These are phyloP conservation scores for Tetranychus piercei DNA, from an alignment of 2,888 invertebrate species.

Conservation along the genomic window DNA sequence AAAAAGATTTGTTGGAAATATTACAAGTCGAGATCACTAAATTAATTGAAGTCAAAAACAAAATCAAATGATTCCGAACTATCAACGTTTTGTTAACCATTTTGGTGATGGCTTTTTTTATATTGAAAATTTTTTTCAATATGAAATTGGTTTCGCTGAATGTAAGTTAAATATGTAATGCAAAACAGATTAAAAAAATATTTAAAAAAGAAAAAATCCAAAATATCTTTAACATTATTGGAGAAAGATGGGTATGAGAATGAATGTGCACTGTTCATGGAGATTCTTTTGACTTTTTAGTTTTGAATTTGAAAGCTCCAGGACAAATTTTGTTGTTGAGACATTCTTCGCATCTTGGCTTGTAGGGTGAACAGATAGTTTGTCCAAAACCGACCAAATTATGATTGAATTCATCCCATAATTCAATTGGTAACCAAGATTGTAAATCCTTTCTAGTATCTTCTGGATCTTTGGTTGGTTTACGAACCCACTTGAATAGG, in stretches of 20 bases:
- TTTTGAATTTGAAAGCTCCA: slow-evolving; percentile 18
- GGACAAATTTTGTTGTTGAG: slow-evolving; percentile 67
- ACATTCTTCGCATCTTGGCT: slow-evolving; percentile 64
- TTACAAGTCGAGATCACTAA: too few relatives aligned
- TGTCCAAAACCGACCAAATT: slow-evolving; percentile 94
- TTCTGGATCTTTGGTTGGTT: slow-evolving; percentile 52
- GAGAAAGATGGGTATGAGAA: too few relatives aligned
- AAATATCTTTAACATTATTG: too few relatives aligned
- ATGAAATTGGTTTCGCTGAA: neutral
- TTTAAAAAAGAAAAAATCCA: too few relatives aligned
- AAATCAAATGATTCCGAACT: slow-evolving; percentile 77
- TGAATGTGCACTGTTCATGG: too few relatives aligned
- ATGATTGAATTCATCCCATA: slow-evolving; percentile 69
- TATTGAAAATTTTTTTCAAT: slow-evolving; percentile 5
- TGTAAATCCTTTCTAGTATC: slow-evolving; percentile 64
- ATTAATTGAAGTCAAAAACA: too few relatives aligned
- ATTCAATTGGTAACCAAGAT: slow-evolving; percentile 61
- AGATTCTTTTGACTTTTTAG: too few relatives aligned
- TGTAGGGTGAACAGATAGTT: slow-evolving; percentile 62
- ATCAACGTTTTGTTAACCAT: too few relatives aligned
- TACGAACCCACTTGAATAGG: slow-evolving; percentile 63
- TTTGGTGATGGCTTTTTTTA: too few relatives aligned
- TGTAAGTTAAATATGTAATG: neutral
- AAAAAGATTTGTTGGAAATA: too few relatives aligned
- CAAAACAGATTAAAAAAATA: neutral